Conservation (phyloP, 2,888 invertebrate species). For the Hirtodrosophila confusa region DNA sequence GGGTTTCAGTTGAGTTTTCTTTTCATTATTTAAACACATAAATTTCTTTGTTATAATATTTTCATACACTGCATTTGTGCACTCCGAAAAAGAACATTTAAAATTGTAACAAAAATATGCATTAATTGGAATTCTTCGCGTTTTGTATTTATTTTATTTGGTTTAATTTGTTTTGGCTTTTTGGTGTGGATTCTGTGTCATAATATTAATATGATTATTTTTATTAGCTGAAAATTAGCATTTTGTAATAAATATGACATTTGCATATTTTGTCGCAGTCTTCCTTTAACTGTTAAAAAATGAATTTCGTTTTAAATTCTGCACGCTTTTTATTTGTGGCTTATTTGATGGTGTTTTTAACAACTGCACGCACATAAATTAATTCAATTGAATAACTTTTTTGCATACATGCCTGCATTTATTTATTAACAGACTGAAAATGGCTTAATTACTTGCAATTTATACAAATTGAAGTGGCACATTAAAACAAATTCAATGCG, state of each 20-base stretch:
- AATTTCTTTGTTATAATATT: neutral
- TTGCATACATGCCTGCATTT: conserved; percentile 5
- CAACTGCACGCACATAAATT: conserved; percentile 23
- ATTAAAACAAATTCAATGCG: conserved; percentile 1
- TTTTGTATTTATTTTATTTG: conserved; percentile 9
- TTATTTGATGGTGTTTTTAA: conserved; percentile 20
- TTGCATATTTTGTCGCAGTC: conserved; percentile 36
- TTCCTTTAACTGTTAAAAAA: conserved; percentile 20
- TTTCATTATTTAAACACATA: neutral
- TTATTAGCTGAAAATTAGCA: conserved; percentile 66
- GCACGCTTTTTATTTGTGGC: neutral
- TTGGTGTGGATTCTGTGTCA: conserved; percentile 7
- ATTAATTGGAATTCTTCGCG: conserved; percentile 43
- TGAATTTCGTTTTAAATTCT: conserved; percentile 26
- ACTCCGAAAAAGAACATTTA: neutral
- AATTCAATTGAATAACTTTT: conserved; percentile 55
- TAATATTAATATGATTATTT: conserved; percentile 20
- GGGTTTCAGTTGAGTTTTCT: neutral
- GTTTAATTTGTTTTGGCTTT: conserved; percentile 16
- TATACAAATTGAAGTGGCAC: conserved; percentile 43
- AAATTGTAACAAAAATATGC: conserved; percentile 9
- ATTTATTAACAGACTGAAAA: conserved; percentile 68
- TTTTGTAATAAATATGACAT: conserved; percentile 20
- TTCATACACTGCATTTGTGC: too few species aligned
- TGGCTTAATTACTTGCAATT: conserved; percentile 69